A percentile compares a stretch with the other conserved stretches of the same genome.
Evolutionary conservation across 2,888 invertebrate genomes (phyloP).

Genomic region (Gandaritis pyraliata): DNA sequence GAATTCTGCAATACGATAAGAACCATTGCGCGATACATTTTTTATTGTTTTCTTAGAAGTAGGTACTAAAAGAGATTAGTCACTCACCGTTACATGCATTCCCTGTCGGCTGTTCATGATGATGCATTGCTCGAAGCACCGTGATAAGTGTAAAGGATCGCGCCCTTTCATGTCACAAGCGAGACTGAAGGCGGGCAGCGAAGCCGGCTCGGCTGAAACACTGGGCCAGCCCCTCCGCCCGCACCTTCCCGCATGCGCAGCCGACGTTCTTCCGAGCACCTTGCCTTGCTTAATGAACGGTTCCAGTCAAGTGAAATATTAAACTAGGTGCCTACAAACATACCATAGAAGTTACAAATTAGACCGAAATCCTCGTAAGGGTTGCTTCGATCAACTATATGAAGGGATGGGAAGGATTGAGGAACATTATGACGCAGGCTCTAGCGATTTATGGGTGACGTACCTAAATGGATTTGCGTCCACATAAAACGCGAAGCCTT

Average conservation of each 20-base stretch:
- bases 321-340: background rate
- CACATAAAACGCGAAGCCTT: conserved; percentile 20
- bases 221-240: conserved; percentile 58
- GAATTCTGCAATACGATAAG: conserved; percentile 27
- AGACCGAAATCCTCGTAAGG: background rate
- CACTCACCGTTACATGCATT: conserved; percentile 83
- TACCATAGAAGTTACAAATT: conserved; percentile 12
- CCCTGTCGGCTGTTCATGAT: conserved; percentile 87
- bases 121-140: conserved; percentile 88
- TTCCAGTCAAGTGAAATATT: conserved; percentile 31
- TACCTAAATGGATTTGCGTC: conserved; percentile 15
- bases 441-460: conserved; percentile 1
- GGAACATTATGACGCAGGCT: background rate
- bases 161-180: conserved; percentile 85
- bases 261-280: conserved; percentile 34
- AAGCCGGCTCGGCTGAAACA: conserved; percentile 76
- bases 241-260: conserved; percentile 66
- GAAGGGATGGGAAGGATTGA: background rate
- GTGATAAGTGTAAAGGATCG: conserved; percentile 80
- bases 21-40: conserved; percentile 4
- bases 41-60: background rate
- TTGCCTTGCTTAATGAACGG: conserved; percentile 35
- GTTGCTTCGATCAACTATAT: no score
- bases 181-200: conserved; percentile 75
- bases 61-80: conserved; percentile 32